Percentiles rank a stretch among this genome's conserved stretches.
Conservation (phyloP, 2,113 vertebrate species). For the Chionomys nivalis region DNA sequence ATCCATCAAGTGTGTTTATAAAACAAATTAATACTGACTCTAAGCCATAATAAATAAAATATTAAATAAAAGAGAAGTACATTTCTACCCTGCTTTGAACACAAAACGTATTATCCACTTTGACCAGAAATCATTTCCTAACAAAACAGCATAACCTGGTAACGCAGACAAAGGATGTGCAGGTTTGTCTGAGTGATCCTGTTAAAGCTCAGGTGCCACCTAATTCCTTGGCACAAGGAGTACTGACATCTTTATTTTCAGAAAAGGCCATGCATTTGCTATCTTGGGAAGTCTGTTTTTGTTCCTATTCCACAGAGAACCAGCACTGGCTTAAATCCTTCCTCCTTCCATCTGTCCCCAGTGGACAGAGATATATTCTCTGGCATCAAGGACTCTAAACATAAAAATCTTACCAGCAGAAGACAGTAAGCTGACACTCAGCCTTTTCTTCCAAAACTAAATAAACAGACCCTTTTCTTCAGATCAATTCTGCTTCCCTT, state of each 20-base stretch:
- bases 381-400: neutral
- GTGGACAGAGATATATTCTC: neutral
- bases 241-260: conserved; percentile 23
- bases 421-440: neutral
- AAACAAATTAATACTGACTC: neutral
- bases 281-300: conserved; percentile 13
- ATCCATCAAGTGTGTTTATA: neutral
- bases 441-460: conserved; percentile 42
- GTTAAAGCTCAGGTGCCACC: neutral
- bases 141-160: neutral
- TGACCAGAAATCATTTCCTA: neutral
- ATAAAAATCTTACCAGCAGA: neutral
- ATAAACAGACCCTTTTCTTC: neutral
- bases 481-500: conserved; percentile 31
- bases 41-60: conserved; percentile 9
- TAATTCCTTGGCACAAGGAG: neutral
- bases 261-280: neutral
- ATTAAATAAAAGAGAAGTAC: neutral
- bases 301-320: neutral
- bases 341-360: neutral
- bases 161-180: neutral
- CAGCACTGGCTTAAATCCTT: neutral
- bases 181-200: neutral
- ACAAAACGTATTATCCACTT: neutral
- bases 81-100: neutral